Evolutionary conservation across 1,140 invertebrate species (phyloP).

Genomic region (Zaprionus taronus): DNA sequence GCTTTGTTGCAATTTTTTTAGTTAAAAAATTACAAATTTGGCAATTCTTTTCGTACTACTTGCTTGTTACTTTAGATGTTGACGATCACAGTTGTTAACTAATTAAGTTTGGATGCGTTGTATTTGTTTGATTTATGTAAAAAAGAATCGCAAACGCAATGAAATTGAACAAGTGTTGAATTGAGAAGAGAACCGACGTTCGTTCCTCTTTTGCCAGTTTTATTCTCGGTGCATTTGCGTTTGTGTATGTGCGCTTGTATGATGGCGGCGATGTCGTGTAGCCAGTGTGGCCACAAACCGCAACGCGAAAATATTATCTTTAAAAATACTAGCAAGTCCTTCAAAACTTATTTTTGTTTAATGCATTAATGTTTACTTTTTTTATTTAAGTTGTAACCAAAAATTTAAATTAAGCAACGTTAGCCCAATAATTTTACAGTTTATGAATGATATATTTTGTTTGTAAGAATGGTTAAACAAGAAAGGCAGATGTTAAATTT

Average conservation of each 20-base stretch:
- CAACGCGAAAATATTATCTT: neutral
- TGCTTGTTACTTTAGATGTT: conserved; percentile 66
- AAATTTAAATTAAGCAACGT: neutral
- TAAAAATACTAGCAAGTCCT: conserved; percentile 12
- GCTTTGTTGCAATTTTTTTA: conserved; percentile 74
- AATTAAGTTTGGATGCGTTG: conserved; percentile 76
- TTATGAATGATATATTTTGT: neutral
- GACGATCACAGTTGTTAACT: conserved; percentile 78
- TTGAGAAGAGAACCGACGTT: conserved; percentile 76
- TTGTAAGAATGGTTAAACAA: neutral
- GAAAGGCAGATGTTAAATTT: neutral
- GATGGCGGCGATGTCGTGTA: conserved; percentile 54
- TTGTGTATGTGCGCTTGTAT: conserved; percentile 58
- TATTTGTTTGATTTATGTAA: conserved; percentile 73
- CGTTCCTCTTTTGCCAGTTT: conserved; percentile 62
- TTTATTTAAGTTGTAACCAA: conserved; percentile 5
- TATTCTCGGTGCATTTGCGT: conserved; percentile 58
- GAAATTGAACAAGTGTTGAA: conserved; percentile 84
- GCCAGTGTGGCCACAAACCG: conserved; percentile 21
- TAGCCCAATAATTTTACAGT: neutral
- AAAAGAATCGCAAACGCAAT: conserved; percentile 82
- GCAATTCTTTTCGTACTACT: conserved; percentile 65
- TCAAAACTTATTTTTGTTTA: neutral
- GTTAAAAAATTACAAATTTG: conserved; percentile 66
- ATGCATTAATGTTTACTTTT: neutral